Base-by-base conservation (phyloP, 2,888 invertebrate genomes). In the Colletes collaris region DNA sequence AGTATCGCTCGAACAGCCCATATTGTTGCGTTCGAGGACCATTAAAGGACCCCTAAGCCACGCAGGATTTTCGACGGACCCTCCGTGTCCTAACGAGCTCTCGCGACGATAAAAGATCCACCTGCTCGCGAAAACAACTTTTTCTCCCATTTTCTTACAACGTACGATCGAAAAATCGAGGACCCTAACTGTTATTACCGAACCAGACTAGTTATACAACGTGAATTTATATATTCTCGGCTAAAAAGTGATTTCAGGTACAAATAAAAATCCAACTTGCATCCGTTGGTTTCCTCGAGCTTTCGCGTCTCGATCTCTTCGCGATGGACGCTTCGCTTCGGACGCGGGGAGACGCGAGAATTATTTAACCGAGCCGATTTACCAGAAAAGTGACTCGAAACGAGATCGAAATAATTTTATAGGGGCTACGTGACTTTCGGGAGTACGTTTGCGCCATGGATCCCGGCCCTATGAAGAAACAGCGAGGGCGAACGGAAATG, bases 391-490 rank as follows among this genome's bases (percentile, higher is more conserved):
- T 49, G 60, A 76, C 16, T 60, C 44, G 55, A 62, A 19, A 37
- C 27, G 52, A 11, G 46, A 59, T 44, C 35, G 37, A 56, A 71
- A 71, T 80, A 72, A 69, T 72, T 81, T 77, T 56, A 77, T 35
- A 60, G 19, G 8, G 4, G 44, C 56, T 70, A 70, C 73, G 81
- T 74, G 82, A 77, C 72, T 63, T 64, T 74, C 50, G 27, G 64
- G 56, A 71, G 63, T 76, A 74, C 55, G 71, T 81, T 74, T 64
- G 49, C 73, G 16, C 40, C 16, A 2, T 53, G 19, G 46, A 19
- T 10, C 2, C 2, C 59, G 16, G 27, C 27, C 49, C 11, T 62
- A 46, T 40, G 79, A 56, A 71, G 75, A 76, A 76, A 71, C 50
- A 67, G 35, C 56, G 63, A 27, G 79, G 69, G 53, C 56, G 52